Evolutionary conservation across 2,888 invertebrate species (phyloP).

Genomic region (Mantis religiosa): DNA sequence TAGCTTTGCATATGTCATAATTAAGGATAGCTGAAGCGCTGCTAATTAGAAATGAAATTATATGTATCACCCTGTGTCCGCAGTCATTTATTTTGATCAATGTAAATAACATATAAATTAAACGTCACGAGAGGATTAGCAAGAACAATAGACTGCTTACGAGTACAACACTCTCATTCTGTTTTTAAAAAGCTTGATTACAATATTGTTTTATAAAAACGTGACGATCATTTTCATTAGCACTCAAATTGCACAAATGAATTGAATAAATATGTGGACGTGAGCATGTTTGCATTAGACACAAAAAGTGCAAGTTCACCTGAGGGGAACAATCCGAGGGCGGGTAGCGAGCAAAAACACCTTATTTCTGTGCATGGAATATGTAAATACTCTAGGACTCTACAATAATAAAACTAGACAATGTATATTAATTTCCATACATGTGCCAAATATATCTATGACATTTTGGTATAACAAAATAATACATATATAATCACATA

Average conservation of each 20-base stretch:
- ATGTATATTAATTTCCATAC: too few relatives aligned
- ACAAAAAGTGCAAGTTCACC: too few relatives aligned
- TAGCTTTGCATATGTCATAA: too few relatives aligned
- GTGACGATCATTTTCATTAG: too few relatives aligned
- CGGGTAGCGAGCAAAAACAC: background rate
- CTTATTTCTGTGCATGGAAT: background rate
- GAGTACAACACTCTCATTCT: background rate
- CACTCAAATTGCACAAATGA: background rate
- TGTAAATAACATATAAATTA: too few relatives aligned
- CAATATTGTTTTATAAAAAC: background rate
- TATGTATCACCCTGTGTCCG: too few relatives aligned
- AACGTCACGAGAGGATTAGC: background rate
- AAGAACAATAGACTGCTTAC: background rate
- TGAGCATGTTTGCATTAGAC: background rate
- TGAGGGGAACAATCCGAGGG: background rate
- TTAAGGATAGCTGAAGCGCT: too few relatives aligned
- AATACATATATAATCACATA: too few relatives aligned
- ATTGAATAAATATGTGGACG: background rate
- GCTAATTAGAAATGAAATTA: too few relatives aligned
- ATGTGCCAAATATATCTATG: too few relatives aligned
- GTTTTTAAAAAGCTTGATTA: background rate
- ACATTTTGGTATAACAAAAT: too few relatives aligned
- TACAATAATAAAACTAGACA: background rate
- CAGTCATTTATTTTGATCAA: too few relatives aligned
- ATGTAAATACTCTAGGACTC: background rate